Base-by-base conservation (phyloP, 2,113 vertebrate genomes). In the Hemichromis elongatus region DNA sequence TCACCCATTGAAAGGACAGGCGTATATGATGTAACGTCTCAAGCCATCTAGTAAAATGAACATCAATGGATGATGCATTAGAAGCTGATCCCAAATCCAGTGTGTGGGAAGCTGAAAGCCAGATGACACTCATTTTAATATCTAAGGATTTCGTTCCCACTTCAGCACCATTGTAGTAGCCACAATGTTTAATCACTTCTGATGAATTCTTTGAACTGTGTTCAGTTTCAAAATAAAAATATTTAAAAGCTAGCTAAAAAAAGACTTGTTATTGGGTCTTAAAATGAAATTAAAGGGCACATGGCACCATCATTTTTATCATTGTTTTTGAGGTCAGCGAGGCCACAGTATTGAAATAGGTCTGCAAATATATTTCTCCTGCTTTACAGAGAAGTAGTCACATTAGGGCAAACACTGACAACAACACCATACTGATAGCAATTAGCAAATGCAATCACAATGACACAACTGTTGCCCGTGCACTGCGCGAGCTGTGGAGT, bases 41-140 rank as follows among this genome's bases (percentile, higher is more conserved):
- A 24, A 75, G 68, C 86, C 88, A 80, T 88, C 81, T 63, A 80
- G 78, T 52, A 91, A 91, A 93, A 94, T 86, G 90, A 92, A 91
- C 84, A 83, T 88, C 83, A 86, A 28, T 26, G 77, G 80, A 63
- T 83, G 87, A 91, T 82, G 81, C 90, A 81, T 82, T 63, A 63
- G 59, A 86, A 59, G 26, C 55, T 61, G 86, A 80, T 73, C 77
- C 84, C 35, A 54, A 79, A 84, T 88, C 30, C 55, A 18, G 12
- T 13, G 26, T 40, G 61, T 70, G 61, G 88, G 21, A 73, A 85
- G 24, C 88, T 90, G 55, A 93, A 90, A 80, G 45, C 87, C 91
- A 90, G 88, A 92, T 88, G 87, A 86, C 73, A 75, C 26, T 81
- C 9, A 24, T 59, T 66, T 85, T 82, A 61, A 85, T 81, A 90